These are phyloP conservation scores for Megalurothrips usitatus DNA, from an alignment of 2,888 invertebrate species.

Conservation along the genomic window DNA sequence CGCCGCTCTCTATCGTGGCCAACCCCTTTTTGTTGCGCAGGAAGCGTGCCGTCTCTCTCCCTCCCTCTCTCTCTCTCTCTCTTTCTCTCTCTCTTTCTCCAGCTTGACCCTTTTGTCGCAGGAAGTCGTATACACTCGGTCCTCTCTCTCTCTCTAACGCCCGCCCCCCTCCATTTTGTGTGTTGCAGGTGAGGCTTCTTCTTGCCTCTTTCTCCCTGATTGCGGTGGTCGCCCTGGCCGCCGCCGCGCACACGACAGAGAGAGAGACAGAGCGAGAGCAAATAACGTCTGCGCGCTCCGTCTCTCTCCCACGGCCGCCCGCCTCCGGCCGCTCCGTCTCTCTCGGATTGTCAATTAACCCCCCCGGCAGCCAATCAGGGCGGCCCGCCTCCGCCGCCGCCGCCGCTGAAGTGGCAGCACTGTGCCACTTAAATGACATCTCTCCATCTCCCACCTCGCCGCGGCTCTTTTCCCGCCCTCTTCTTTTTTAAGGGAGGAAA, in stretches of 20 bases:
- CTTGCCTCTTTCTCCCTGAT: not conserved
- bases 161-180: not conserved
- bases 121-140: not conserved
- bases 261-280: not conserved
- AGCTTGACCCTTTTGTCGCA: not conserved
- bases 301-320: not conserved
- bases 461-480: not conserved
- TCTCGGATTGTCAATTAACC: conserved; percentile 4
- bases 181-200: not conserved
- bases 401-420: not conserved
- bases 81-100: not conserved
- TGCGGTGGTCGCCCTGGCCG: not conserved
- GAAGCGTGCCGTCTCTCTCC: not conserved
- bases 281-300: not conserved
- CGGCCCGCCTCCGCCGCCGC: not conserved
- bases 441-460: not conserved
- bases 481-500: not conserved
- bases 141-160: not conserved
- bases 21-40: not conserved
- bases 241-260: not conserved
- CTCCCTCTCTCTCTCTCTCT: conserved; percentile 15
- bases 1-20: not conserved
- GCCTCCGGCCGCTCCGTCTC: not conserved
- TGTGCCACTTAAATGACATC: not conserved
- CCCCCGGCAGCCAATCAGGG: not conserved